A percentile compares a stretch with the other conserved stretches of the same genome.
These are phyloP conservation scores for Drosophila ustulata DNA, from an alignment of 2,888 invertebrate species.

Conservation along the genomic window DNA sequence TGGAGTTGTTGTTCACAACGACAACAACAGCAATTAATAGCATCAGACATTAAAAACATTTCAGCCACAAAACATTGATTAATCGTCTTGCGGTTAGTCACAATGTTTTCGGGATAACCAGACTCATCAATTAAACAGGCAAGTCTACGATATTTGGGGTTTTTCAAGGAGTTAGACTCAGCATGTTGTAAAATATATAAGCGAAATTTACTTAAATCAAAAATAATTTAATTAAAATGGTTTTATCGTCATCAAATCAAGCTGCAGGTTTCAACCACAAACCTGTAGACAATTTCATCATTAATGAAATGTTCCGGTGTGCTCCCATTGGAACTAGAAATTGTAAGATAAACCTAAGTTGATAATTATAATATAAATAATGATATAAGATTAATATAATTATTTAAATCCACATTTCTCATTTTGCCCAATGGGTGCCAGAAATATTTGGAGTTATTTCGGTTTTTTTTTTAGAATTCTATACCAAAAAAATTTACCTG, in stretches of 20 bases:
- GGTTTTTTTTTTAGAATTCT: neutral
- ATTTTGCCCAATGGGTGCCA: neutral
- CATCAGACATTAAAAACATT: neutral
- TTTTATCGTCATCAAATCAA: neutral
- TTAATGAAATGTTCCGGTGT: slow-evolving; percentile 11
- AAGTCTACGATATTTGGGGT: neutral
- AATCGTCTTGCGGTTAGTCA: slow-evolving; percentile 16
- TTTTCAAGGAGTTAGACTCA: neutral
- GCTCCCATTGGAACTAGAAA: slow-evolving; percentile 9
- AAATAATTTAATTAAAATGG: neutral
- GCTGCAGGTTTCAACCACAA: neutral
- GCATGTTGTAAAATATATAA: neutral
- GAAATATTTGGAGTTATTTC: neutral
- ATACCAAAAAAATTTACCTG: neutral
- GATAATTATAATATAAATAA: slow-evolving; percentile 30
- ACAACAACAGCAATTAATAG: neutral
- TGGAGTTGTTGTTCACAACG: neutral
- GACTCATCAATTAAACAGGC: neutral
- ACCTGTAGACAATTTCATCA: slow-evolving; percentile 7
- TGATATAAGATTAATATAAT: slow-evolving; percentile 3
- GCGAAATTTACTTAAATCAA: neutral
- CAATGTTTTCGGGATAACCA: neutral
- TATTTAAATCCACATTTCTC: slow-evolving; percentile 10
- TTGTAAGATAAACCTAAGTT: slow-evolving; percentile 6
- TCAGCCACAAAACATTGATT: neutral